Conservation (phyloP, 1,140 invertebrate genomes). For the Scaptomyza graminum region DNA sequence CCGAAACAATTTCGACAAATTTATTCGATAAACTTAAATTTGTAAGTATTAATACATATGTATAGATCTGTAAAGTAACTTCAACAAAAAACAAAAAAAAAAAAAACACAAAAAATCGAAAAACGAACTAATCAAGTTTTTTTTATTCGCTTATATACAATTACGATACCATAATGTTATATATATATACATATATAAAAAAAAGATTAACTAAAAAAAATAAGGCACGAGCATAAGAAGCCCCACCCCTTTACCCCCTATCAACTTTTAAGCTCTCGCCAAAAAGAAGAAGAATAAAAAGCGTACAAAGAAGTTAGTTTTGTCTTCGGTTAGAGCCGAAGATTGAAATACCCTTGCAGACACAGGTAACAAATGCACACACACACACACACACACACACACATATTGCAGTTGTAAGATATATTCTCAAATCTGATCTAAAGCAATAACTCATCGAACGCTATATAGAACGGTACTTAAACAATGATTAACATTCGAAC, state of each 20-base stretch:
- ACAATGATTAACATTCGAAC: background rate
- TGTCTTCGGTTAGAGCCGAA: background rate
- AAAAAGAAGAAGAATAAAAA: background rate
- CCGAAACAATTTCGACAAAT: conserved; percentile 11
- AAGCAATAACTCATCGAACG: background rate
- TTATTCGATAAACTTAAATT: conserved; percentile 30
- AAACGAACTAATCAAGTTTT: conserved; percentile 76
- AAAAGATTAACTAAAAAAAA: background rate
- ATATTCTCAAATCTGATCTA: background rate
- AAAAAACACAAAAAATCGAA: too few relatives aligned
- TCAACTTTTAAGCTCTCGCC: background rate
- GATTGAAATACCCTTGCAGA: conserved; percentile 1
- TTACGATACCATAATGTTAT: conserved; percentile 56
- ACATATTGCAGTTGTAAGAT: conserved; percentile 2
- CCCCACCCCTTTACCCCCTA: background rate
- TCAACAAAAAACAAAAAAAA: conserved; percentile 9
- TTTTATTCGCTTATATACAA: conserved; percentile 77
- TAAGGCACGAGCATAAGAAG: background rate
- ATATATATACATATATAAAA: too few relatives aligned
- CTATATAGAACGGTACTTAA: background rate
- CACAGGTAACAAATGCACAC: background rate
- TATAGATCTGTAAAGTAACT: conserved; percentile 70
- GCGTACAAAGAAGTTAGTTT: background rate
- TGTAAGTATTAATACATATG: conserved; percentile 57
- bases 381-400: background rate